Base-by-base conservation (phyloP, 2,113 vertebrate species). In the Micronycteris hirsuta region DNA sequence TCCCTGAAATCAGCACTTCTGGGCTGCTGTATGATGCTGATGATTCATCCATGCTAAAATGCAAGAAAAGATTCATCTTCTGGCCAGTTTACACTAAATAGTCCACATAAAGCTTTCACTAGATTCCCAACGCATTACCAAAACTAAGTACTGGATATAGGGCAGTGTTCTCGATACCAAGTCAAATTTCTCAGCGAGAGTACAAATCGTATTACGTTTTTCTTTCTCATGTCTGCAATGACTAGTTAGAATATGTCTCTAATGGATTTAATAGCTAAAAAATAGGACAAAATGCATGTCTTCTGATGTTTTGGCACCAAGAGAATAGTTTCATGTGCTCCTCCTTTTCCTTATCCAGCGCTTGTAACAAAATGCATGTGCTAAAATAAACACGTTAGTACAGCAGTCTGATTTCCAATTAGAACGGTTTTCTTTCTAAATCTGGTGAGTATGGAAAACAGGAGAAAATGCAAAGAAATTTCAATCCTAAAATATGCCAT, bases 361-460 rank as follows among this genome's bases (percentile, higher is more conserved):
- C 33, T 92, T 38, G 19, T 43, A 43, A 71, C 26, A 93, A 74
- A 68, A 1, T 47, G 6, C 31, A 17, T n/a, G 19, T 58, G 19
- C 26, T 56, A 71, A 76, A 93, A 90, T 92, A 17, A 83, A 19
- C 36, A 36, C 10, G 11, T 91, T 33, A 70, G 17, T 65, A 31
- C 16, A 47, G 2, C 3, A 36, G n/a, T 17, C 10, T 61, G 4
- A 63, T 90, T 7, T 2, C 15, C 47, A 70, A 49, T 58, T 68
- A 82, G 49, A 83, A 67, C 61, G 19, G 58, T 95, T 97, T 91
- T 61, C 58, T 74, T 94, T 92, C 89, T 49, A 67, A 84, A 54
- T 92, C 41, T 90, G 45, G 15, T 14, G 89, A 76, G 78, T 93
- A 89, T 12, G 5, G 38, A 86, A 97, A 93, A 45, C 20, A 56